Percentiles rank a stretch among this genome's conserved stretches.
phyloP scores from a whole-genome alignment of 2,888 invertebrate species.

The Zelleria hepariella region DNA sequence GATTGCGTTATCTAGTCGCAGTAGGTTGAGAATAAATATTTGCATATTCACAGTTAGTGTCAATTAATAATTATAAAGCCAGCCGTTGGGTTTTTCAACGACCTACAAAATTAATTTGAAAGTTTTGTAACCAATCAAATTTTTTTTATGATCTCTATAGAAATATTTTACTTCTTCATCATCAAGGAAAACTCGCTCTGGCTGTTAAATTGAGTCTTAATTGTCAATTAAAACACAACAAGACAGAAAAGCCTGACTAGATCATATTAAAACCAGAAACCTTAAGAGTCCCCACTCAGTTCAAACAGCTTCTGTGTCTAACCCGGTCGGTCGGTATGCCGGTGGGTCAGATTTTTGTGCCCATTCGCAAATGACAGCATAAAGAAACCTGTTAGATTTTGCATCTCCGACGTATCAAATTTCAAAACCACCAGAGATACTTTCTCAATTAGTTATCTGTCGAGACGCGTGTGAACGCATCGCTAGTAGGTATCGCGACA shows the following conservation, averaged over 20 bases:
- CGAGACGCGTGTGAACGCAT: not conserved
- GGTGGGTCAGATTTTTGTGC: not conserved
- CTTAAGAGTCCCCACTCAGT: not conserved
- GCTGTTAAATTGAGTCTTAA: too few species aligned
- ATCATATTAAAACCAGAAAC: too few species aligned
- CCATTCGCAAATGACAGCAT: not conserved
- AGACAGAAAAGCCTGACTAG: not conserved
- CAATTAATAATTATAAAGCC: not conserved
- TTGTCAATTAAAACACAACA: not conserved
- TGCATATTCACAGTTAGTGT: not conserved
- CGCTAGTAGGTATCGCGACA: not conserved
- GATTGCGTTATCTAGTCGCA: not conserved
- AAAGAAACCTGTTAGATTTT: not conserved
- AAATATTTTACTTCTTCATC: too few species aligned
- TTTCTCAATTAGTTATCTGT: not conserved
- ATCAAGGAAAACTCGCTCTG: too few species aligned
- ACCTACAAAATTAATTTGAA: not conserved
- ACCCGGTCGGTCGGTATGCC: not conserved
- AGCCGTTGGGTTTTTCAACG: not conserved
- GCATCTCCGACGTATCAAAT: not conserved
- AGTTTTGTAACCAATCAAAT: not conserved
- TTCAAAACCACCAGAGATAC: not conserved
- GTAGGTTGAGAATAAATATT: not conserved
- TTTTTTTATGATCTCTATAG: not conserved
- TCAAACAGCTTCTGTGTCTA: not conserved